Conservation (phyloP, 2,888 invertebrate genomes). For the Gymnosoma rotundatum region DNA sequence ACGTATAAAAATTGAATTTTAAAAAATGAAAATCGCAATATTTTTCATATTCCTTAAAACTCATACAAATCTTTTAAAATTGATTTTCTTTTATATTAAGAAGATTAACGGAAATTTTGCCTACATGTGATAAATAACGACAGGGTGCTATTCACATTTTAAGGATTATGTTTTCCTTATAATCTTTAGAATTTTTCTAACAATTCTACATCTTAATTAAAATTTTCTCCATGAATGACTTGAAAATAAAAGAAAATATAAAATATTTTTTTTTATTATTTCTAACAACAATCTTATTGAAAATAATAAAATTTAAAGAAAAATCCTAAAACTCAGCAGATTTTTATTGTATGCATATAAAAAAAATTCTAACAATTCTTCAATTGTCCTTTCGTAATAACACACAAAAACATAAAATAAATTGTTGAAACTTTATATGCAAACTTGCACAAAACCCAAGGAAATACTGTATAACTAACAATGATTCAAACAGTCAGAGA, state of each 20-base stretch:
- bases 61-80: background rate
- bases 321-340: slow-evolving; percentile 46
- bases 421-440: slow-evolving; percentile 64
- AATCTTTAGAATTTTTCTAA: slow-evolving; percentile 43
- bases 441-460: slow-evolving; percentile 48
- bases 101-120: slow-evolving; percentile 58
- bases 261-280: slow-evolving; percentile 14
- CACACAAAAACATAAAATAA: slow-evolving; percentile 26
- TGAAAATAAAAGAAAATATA: slow-evolving; percentile 28
- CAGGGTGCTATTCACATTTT: slow-evolving; percentile 27
- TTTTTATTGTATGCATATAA: slow-evolving; percentile 47
- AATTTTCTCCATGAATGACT: slow-evolving; percentile 62
- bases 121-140: slow-evolving; percentile 48
- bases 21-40: too few relatives aligned
- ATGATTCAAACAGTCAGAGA: slow-evolving; percentile 36
- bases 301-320: slow-evolving; percentile 2
- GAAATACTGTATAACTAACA: background rate
- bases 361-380: slow-evolving; percentile 28
- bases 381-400: slow-evolving; percentile 37
- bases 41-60: too few relatives aligned
- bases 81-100: slow-evolving; percentile 3
- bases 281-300: slow-evolving; percentile 4
- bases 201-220: slow-evolving; percentile 65
- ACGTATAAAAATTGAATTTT: too few relatives aligned
- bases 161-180: background rate